Evolutionary conservation across 2,113 vertebrate genomes (phyloP).

Genomic region (Dicerorhinus sumatrensis): DNA sequence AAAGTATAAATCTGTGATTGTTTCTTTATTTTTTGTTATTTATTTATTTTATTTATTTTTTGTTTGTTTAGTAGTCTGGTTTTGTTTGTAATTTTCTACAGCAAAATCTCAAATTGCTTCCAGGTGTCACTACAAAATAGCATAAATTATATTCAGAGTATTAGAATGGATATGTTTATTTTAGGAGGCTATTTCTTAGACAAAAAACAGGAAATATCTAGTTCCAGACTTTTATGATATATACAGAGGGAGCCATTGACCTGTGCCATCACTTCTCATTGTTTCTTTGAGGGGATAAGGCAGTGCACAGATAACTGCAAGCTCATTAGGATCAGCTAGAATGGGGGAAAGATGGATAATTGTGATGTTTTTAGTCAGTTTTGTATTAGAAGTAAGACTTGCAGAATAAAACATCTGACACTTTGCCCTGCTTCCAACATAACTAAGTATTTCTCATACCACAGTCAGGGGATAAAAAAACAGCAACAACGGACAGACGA

Average conservation of each 20-base stretch:
- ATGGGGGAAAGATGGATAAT: not conserved
- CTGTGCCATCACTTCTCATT: not conserved
- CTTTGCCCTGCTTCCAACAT: not conserved
- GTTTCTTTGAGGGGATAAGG: not conserved
- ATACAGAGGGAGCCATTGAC: not conserved
- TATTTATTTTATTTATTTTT: not conserved
- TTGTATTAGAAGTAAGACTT: not conserved
- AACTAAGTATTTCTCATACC: not conserved
- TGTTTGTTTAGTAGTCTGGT: not conserved
- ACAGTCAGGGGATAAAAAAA: not conserved
- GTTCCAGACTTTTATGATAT: not conserved
- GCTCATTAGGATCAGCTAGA: not conserved
- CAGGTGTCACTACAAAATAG: not conserved
- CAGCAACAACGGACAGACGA: not conserved
- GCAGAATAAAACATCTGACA: not conserved
- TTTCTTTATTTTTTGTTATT: not conserved
- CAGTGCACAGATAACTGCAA: not conserved
- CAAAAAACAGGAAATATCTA: not conserved
- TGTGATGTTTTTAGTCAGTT: not conserved
- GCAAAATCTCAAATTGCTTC: not conserved
- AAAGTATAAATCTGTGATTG: not conserved
- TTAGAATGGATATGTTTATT: not conserved
- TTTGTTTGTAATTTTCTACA: slow-evolving; percentile 29
- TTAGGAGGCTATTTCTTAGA: not conserved
- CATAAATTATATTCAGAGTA: not conserved